Conservation (phyloP, 2,888 invertebrate genomes). For the Sesamia inferens region DNA sequence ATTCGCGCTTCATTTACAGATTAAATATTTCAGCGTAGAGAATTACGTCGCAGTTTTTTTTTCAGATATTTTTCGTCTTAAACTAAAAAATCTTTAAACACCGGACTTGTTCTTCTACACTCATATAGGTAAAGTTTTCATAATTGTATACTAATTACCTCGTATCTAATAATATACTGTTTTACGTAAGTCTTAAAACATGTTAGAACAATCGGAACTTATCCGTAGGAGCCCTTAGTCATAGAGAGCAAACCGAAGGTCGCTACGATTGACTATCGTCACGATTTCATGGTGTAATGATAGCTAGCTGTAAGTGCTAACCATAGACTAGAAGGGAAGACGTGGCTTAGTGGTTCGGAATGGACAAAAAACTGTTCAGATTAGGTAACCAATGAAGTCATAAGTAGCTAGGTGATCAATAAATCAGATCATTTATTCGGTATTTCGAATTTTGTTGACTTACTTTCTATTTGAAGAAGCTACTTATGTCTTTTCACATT, state of each 20-base stretch:
- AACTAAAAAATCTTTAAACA: neutral
- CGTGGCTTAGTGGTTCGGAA: neutral
- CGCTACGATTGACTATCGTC: conserved; percentile 47
- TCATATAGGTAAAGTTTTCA: neutral
- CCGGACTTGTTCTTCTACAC: neutral
- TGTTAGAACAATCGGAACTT: conserved; percentile 24
- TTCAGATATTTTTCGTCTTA: neutral
- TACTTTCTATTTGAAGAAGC: no score
- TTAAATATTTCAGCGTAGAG: neutral
- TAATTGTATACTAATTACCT: neutral
- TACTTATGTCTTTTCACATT: no score
- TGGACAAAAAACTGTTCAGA: neutral
- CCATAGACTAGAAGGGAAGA: conserved; percentile 54
- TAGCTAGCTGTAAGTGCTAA: conserved; percentile 37
- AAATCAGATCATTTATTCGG: no score
- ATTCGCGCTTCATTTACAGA: neutral
- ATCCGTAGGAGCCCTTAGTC: conserved; percentile 45
- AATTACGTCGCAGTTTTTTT: neutral
- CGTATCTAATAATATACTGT: neutral
- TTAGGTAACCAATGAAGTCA: no score
- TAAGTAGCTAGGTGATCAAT: neutral
- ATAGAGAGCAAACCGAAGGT: conserved; percentile 56
- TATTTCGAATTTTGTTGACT: no score
- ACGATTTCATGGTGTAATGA: conserved; percentile 62
- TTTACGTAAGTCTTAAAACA: conserved; percentile 16